These are phyloP conservation scores for Montipora sp. DNA, from an alignment of 64 coral and sea anemone genomes.

Conservation along the genomic window DNA sequence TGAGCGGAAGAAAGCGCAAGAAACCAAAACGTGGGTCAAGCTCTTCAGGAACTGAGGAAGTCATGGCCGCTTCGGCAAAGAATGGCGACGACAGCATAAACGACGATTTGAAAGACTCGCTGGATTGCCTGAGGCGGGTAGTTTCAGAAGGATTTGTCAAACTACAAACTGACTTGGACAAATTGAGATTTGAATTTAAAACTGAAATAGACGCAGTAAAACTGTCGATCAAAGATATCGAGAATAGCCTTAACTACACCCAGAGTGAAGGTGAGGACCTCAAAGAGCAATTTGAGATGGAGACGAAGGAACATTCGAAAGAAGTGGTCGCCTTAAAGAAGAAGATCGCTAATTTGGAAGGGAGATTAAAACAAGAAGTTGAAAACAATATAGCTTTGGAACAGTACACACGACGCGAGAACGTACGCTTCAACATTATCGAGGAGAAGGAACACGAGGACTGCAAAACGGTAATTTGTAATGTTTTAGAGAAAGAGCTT, in stretches of 20 bases:
- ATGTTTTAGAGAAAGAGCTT: not conserved
- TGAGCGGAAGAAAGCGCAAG: conserved; percentile 9
- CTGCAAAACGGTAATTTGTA: conserved; percentile 10
- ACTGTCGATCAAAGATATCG: conserved; percentile 11
- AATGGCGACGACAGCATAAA: not conserved
- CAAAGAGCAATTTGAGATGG: not conserved
- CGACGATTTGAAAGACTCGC: conserved; percentile 9
- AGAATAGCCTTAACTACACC: conserved; percentile 17
- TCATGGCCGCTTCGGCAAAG: conserved; percentile 9
- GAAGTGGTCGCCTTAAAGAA: not conserved
- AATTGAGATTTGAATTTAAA: conserved; percentile 45
- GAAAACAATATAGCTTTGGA: too few species aligned
- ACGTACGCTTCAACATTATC: conserved; percentile 39
- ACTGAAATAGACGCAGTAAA: conserved; percentile 16
- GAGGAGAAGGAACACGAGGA: conserved; percentile 24
- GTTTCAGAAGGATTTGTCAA: conserved; percentile 27
- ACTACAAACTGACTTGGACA: conserved; percentile 39
- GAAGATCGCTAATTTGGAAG: conserved; percentile 5
- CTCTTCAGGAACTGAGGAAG: not conserved
- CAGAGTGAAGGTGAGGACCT: not conserved
- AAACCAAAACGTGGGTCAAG: not conserved
- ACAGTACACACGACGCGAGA: not conserved
- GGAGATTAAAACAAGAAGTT: not conserved
- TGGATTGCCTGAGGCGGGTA: conserved; percentile 7
- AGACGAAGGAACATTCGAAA: conserved; percentile 1